Conservation (phyloP, 2,797 vertebrate species). For the Pangasius krempfi region DNA sequence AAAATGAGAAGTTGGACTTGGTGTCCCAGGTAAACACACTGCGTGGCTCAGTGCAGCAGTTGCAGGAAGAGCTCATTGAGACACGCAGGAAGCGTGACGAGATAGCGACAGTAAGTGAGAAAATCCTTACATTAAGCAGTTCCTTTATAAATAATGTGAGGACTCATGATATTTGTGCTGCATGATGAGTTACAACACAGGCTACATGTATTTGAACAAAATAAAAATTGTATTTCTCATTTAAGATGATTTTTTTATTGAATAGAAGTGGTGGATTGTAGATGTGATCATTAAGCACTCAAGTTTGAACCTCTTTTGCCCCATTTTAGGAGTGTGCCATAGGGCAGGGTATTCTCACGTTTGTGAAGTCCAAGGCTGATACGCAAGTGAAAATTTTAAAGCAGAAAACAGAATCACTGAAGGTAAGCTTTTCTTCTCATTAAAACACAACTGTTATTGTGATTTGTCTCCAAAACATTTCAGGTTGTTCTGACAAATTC, state of each 20-base stretch:
- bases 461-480: not conserved
- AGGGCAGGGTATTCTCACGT: slow-evolving; percentile 67
- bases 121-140: not conserved
- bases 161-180: not conserved
- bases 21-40: not conserved
- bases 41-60: not conserved
- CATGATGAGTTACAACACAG: not conserved
- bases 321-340: not conserved
- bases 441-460: not conserved
- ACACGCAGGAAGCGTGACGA: not conserved
- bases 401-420: no score
- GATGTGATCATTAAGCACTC: not conserved
- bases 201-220: not conserved
- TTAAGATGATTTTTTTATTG: not conserved
- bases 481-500: not conserved
- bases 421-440: not conserved
- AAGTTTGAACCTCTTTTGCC: not conserved
- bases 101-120: not conserved
- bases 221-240: not conserved
- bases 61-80: not conserved
- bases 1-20: not conserved
- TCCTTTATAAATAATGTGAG: not conserved
- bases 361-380: no score
- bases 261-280: no score
- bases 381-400: no score